Evolutionary conservation across 2,113 vertebrate genomes (phyloP), one percentile per base, ranked within the genome.

Genomic region (Engystomops pustulosus): DNA sequence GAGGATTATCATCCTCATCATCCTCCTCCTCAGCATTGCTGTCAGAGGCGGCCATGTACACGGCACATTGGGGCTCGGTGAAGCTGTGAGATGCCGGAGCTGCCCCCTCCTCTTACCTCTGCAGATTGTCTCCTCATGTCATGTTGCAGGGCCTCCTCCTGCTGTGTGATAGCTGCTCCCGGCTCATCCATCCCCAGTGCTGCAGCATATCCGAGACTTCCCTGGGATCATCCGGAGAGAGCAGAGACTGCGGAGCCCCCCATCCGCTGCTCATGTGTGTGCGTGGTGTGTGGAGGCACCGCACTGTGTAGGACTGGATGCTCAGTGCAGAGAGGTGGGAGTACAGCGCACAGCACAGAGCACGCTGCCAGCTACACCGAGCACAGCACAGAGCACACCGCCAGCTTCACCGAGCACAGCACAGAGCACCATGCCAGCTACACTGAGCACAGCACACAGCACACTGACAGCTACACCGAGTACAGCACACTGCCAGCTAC

Each of bases 251-350:
- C 32, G 12, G 49, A 49, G 20, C 14, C 32, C 60, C 12, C 60
- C 32, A 44, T 58, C 6, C 34, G 1, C 30, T 44, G 15, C 36
- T 82, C 69, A 38, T 47, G 25, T 65, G 81, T 75, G 36, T 53
- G 51, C 10, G 4, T 55, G 47, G 25, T 55, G 45, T 70, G 41
- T 65, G 55, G 81, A 84, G 81, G 76, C 81, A 84, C 81, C 58
- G 67, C 62, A 45, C 72, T 68, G 25, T 49, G 81, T 68, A 68
- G 81, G 27, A 84, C 81, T 49, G 38, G 20, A 34, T 84, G 81
- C 77, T 84, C 81, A 67, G 71, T 34, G 58, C 45, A 53, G 81
- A 27, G 51, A 77, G 71, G 81, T 84, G 81, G 81, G 81, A 77
- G 72, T 47, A n/a, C n/a, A n/a, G n/a, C n/a, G n/a, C n/a, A n/a